Conservation (phyloP, 2,113 vertebrate genomes). For the Nymphicus hollandicus region DNA sequence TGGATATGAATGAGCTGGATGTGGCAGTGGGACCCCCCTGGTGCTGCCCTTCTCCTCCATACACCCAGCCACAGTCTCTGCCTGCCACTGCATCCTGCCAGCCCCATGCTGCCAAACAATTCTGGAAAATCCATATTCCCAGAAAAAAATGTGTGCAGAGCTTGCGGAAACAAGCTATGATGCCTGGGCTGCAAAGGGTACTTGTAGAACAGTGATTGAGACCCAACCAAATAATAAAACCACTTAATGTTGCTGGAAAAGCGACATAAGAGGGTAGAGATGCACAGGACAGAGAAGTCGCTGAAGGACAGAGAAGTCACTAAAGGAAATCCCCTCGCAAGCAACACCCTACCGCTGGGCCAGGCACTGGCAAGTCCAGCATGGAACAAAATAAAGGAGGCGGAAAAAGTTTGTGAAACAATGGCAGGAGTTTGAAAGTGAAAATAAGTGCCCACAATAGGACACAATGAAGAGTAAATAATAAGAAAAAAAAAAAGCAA, state of each 20-base stretch:
- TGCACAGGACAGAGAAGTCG: accelerated
- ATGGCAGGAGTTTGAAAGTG: background rate
- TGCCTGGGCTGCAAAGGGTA: accelerated
- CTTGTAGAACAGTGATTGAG: background rate
- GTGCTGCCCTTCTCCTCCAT: accelerated
- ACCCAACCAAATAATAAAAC: accelerated
- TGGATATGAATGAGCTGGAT: background rate
- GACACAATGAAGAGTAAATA: background rate
- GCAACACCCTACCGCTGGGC: accelerated
- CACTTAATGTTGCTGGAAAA: background rate
- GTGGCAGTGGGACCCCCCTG: accelerated
- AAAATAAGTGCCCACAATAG: background rate
- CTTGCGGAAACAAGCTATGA: accelerated
- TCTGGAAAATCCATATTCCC: background rate
- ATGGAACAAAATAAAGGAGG: background rate
- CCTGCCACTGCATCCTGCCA: background rate
- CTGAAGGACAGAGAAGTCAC: background rate
- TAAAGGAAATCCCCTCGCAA: background rate
- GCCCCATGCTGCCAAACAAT: accelerated
- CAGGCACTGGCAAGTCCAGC: background rate
- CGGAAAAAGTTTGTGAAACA: background rate
- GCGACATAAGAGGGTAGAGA: accelerated
- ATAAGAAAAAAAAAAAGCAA: too few relatives aligned
- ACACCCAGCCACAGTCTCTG: background rate
- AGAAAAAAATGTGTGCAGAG: accelerated